Evolutionary conservation across 2,113 vertebrate species (phyloP).

Genomic region (Chaenocephalus aceratus): DNA sequence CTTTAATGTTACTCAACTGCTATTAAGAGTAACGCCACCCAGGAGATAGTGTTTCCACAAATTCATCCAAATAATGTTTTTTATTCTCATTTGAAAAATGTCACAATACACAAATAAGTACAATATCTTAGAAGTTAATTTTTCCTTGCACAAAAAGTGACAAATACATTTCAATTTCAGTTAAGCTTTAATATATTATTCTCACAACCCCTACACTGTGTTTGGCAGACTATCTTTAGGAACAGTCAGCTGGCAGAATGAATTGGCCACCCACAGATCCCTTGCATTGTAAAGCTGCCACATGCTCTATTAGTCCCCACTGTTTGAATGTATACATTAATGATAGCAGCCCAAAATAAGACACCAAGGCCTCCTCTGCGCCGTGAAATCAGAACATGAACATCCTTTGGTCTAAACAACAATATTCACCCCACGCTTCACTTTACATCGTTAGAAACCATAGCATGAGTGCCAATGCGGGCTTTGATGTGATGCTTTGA

Average conservation of each 20-base stretch:
- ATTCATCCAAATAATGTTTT: not conserved
- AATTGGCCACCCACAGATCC: slow-evolving; percentile 72
- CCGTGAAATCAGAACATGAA: slow-evolving; percentile 76
- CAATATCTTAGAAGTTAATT: not conserved
- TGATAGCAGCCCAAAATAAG: slow-evolving; percentile 66
- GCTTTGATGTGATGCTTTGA: slow-evolving; percentile 62
- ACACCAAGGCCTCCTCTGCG: slow-evolving; percentile 52
- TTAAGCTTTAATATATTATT: slow-evolving; percentile 3
- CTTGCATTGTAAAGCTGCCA: slow-evolving; percentile 78
- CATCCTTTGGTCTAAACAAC: slow-evolving; percentile 60
- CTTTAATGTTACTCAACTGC: not conserved
- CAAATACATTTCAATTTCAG: not conserved
- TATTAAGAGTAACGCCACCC: not conserved
- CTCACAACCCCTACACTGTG: slow-evolving; percentile 43
- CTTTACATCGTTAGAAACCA: slow-evolving; percentile 53
- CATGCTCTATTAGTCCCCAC: slow-evolving; percentile 79
- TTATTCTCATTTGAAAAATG: not conserved
- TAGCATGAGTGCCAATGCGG: slow-evolving; percentile 51
- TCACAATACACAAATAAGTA: not conserved
- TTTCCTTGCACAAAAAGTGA: not conserved
- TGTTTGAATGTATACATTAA: slow-evolving; percentile 78
- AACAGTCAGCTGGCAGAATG: slow-evolving; percentile 65
- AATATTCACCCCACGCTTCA: slow-evolving; percentile 61
- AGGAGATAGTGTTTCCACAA: not conserved
- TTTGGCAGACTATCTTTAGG: slow-evolving; percentile 73